These are phyloP conservation scores for Psephotus haematonotus DNA, from an alignment of 2,113 vertebrate species.

Conservation along the genomic window DNA sequence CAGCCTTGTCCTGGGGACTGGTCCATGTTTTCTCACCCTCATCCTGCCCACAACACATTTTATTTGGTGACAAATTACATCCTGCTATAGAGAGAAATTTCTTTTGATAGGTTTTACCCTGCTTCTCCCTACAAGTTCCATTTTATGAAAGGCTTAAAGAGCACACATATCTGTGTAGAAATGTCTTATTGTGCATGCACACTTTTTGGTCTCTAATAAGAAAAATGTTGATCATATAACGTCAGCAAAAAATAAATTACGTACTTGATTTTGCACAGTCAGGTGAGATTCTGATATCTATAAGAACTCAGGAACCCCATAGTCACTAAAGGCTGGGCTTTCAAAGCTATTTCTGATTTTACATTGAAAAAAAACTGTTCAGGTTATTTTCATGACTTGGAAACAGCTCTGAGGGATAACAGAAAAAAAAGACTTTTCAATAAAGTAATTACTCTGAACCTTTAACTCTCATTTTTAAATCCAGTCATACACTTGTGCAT, in stretches of 20 bases:
- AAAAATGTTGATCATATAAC: not conserved
- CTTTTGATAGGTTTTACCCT: not conserved
- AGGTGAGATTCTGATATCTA: not conserved
- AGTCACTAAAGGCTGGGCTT: not conserved
- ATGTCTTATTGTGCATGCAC: not conserved
- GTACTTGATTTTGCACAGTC: not conserved
- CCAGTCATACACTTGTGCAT: not conserved
- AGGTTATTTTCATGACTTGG: not conserved
- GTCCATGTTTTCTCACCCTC: not conserved
- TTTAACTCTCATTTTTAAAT: not conserved
- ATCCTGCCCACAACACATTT: not conserved
- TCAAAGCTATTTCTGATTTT: not conserved
- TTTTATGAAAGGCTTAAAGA: not conserved
- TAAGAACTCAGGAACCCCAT: not conserved
- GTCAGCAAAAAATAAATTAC: not conserved
- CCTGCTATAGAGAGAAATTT: not conserved
- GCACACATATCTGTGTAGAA: too few species aligned
- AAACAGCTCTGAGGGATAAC: not conserved
- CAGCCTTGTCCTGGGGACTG: not conserved
- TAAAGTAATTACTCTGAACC: not conserved
- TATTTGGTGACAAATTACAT: not conserved
- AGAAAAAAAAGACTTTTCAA: not conserved
- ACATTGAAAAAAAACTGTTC: not conserved
- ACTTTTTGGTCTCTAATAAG: not conserved
- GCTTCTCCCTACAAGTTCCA: not conserved